Evolutionary conservation across 2,888 invertebrate species (phyloP), one percentile per base, ranked within the genome.

Genomic region (Lobophora halterata): DNA sequence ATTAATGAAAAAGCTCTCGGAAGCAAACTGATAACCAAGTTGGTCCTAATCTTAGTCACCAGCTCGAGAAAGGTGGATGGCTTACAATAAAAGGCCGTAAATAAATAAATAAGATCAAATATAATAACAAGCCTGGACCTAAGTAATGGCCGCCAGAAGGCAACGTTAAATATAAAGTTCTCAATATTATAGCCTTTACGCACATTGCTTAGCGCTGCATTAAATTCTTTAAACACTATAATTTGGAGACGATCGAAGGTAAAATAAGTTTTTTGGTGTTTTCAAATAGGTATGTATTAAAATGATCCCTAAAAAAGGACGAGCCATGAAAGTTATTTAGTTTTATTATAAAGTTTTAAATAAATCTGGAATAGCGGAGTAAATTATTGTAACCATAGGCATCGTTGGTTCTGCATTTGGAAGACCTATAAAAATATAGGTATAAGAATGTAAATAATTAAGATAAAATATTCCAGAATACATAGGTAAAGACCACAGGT

Each of bases 51-150:
- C n/a, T n/a, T n/a, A n/a, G n/a, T n/a, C n/a, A n/a, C n/a, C n/a
- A n/a, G n/a, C n/a, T n/a, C n/a, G n/a, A n/a, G 17, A 40, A 37
- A 38, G 29, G 27, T 41, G 49, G 55, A 52, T 62, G 60, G 57
- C 59, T 52, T 58, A 71, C 67, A 74, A 71, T 71, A 71, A 72
- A 67, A 61, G 69, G 66, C 70, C 77, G 74, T 81, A 83, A 83
- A 86, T 86, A 83, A 83, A 82, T 81, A 85, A 85, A 83, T 83
- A 83, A 79, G 72, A 70, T 74, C 79, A 79, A 79, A 77, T 83
- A 79, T 87, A 87, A 87, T 87, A 85, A 85, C 82, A 82, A 83
- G 82, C 66, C 62, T 53, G 65, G 56, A 49, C 65, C 69, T 80
- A 80, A 86, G 75, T 85, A 85, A 87, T 85, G 80, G 72, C 57